Evolutionary conservation across 2,888 invertebrate genomes (phyloP).

Genomic region (Callimorpha dominula): DNA sequence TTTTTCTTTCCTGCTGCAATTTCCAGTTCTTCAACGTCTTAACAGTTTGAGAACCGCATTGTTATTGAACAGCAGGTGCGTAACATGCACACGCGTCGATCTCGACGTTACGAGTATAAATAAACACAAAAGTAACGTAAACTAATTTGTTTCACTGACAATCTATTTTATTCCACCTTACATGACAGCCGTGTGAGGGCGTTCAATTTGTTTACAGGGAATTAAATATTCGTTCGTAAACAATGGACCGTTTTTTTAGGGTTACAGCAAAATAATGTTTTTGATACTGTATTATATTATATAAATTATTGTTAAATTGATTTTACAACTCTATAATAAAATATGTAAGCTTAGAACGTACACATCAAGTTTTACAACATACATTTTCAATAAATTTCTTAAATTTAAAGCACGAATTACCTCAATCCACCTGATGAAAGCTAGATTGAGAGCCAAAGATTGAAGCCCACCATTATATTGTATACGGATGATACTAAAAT

Average conservation of each 20-base stretch:
- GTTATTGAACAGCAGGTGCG: conserved; percentile 69
- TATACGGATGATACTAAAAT: too few species aligned
- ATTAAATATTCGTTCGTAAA: conserved; percentile 1
- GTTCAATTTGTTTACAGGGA: conserved; percentile 8
- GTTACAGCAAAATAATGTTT: neutral
- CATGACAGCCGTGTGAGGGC: conserved; percentile 45
- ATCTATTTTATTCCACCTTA: conserved; percentile 49
- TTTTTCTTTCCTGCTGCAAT: neutral
- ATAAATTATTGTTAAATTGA: too few species aligned
- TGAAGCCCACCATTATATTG: too few species aligned
- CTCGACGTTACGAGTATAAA: conserved; percentile 53
- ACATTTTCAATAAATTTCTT: too few species aligned
- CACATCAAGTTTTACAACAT: too few species aligned
- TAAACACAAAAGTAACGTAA: conserved; percentile 39
- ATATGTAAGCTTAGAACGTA: too few species aligned
- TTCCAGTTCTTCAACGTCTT: neutral
- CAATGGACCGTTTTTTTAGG: neutral
- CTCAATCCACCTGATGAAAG: too few species aligned
- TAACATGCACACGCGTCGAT: conserved; percentile 68
- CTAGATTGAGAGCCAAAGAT: too few species aligned
- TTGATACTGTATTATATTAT: neutral
- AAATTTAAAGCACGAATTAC: too few species aligned
- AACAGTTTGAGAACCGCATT: conserved; percentile 62
- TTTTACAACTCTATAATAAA: too few species aligned
- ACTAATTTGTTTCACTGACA: conserved; percentile 56